phyloP scores from a whole-genome alignment of 2,797 vertebrate genomes.

The Acanthiza pusilla region DNA sequence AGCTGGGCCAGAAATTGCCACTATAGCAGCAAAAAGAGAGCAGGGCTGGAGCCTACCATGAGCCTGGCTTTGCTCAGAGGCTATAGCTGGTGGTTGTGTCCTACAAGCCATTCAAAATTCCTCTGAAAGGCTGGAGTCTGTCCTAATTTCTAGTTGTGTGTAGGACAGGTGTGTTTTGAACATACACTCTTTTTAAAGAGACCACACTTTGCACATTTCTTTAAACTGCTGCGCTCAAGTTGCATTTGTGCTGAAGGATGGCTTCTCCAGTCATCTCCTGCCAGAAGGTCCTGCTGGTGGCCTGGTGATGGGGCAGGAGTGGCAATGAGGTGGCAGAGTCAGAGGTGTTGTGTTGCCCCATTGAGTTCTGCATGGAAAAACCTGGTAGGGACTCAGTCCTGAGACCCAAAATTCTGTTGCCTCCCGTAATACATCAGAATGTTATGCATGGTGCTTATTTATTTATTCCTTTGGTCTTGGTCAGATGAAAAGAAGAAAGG shows the following conservation, averaged over 20 bases:
- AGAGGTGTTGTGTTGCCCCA: accelerated
- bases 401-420: not conserved
- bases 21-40: not conserved
- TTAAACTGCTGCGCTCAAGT: accelerated
- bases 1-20: not conserved
- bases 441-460: not conserved
- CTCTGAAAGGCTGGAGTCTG: not conserved
- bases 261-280: not conserved
- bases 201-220: accelerated
- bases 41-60: not conserved
- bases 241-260: not conserved
- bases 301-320: not conserved
- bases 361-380: not conserved
- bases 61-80: not conserved
- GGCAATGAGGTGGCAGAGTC: not conserved
- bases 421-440: not conserved
- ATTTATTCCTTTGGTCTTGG: slow-evolving; percentile 1
- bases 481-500: not conserved
- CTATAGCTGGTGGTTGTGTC: not conserved
- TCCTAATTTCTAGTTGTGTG: not conserved
- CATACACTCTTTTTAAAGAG: accelerated
- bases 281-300: not conserved
- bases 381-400: not conserved
- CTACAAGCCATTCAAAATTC: not conserved
- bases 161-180: not conserved